A percentile compares a stretch with the other conserved stretches of the same genome.
phyloP scores from a whole-genome alignment of 2,888 invertebrate genomes.

The Branchipolynoe longqiensis region DNA sequence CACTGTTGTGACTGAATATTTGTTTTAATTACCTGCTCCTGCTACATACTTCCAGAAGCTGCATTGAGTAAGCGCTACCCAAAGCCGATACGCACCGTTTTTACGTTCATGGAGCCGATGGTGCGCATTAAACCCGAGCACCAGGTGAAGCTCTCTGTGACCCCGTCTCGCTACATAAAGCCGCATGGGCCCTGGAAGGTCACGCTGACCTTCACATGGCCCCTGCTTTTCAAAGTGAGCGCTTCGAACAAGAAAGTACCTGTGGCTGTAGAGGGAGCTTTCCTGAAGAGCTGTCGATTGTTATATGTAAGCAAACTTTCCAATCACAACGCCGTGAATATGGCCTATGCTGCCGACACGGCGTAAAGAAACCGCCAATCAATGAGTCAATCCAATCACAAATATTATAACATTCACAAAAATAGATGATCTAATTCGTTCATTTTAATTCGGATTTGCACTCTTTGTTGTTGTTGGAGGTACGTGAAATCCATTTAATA shows the following conservation, averaged over 20 bases:
- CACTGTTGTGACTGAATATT: no score
- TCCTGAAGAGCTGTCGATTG: neutral
- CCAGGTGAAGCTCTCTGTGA: neutral
- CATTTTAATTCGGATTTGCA: no score
- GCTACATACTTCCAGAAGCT: no score
- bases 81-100: neutral
- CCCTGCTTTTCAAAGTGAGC: neutral
- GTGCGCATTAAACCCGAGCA: neutral
- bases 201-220: neutral
- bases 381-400: no score
- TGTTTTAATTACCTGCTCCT: no score
- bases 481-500: no score
- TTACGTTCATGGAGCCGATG: slow-evolving; percentile 2
- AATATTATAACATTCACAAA: no score
- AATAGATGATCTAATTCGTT: no score
- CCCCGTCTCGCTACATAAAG: neutral
- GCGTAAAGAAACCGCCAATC: no score
- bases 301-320: neutral
- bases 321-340: neutral
- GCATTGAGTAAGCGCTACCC: neutral
- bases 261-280: neutral
- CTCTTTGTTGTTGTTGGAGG: no score
- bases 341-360: neutral
- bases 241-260: neutral
- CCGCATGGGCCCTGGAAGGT: neutral